Percentiles rank a stretch among this genome's conserved stretches.
Conservation (phyloP, 1,140 invertebrate genomes). For the Hypothenemus hampei region DNA sequence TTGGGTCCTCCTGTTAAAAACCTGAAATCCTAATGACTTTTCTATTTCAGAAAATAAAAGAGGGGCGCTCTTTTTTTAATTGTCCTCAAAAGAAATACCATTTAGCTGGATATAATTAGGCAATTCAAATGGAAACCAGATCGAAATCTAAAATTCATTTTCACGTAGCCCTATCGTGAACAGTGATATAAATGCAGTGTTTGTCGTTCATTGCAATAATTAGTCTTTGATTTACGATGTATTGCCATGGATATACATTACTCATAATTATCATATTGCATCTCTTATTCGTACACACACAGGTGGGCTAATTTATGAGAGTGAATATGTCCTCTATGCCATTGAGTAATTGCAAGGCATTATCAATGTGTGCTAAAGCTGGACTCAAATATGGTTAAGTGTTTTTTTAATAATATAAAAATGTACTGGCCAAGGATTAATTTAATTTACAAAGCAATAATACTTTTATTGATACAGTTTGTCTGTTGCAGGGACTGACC, state of each 20-base stretch:
- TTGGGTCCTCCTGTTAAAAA: slow-evolving; percentile 4
- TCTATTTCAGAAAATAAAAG: not conserved
- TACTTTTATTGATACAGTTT: slow-evolving; percentile 26
- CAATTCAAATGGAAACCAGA: not conserved
- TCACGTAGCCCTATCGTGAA: slow-evolving; percentile 37
- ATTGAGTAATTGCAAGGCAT: slow-evolving; percentile 6
- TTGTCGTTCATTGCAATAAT: slow-evolving; percentile 13
- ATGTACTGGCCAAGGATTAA: no score
- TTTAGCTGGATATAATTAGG: not conserved
- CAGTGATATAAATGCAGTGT: slow-evolving; percentile 41
- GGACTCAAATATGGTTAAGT: no score
- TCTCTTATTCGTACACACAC: slow-evolving; percentile 39
- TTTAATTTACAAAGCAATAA: no score
- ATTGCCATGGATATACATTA: slow-evolving; percentile 36
- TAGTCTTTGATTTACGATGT: slow-evolving; percentile 42
- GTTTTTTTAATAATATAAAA: no score
- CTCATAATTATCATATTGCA: slow-evolving; percentile 43
- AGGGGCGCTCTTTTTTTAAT: no score
- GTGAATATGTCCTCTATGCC: not conserved
- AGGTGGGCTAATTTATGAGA: slow-evolving; percentile 31
- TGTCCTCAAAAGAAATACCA: no score
- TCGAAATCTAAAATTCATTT: not conserved
- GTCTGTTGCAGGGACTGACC: slow-evolving; percentile 46
- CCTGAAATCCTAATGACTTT: not conserved
- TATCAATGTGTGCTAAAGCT: no score